Evolutionary conservation across 1,140 invertebrate genomes (phyloP).

Genomic region (Capitella teleta): DNA sequence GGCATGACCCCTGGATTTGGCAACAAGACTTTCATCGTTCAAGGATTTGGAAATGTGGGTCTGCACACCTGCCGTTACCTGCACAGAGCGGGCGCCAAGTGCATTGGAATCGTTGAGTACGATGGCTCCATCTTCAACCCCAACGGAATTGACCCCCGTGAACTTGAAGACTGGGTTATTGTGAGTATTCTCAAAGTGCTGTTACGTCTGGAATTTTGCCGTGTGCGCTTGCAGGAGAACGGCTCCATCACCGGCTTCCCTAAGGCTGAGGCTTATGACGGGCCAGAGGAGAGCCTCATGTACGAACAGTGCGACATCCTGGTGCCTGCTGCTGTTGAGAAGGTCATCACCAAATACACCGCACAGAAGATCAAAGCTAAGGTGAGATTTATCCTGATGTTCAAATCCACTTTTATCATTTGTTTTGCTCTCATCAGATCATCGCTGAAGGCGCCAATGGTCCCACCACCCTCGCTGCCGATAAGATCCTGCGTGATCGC

Average conservation of each 20-base stretch:
- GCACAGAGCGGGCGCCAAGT: slow-evolving; percentile 83
- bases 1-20: slow-evolving; percentile 92
- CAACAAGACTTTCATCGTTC: slow-evolving; percentile 95
- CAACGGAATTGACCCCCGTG: slow-evolving; percentile 90
- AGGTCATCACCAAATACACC: slow-evolving; percentile 89
- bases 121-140: slow-evolving; percentile 87
- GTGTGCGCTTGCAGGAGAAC: slow-evolving; percentile 48
- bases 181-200: slow-evolving; percentile 25
- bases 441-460: slow-evolving; percentile 98
- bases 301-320: slow-evolving; percentile 96
- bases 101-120: slow-evolving; percentile 86
- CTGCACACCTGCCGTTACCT: slow-evolving; percentile 94
- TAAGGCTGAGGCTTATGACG: slow-evolving; percentile 55
- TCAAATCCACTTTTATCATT: too few relatives aligned
- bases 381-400: too few relatives aligned
- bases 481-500: slow-evolving; percentile 84
- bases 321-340: slow-evolving; percentile 92
- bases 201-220: neutral
- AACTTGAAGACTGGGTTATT: slow-evolving; percentile 52
- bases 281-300: slow-evolving; percentile 63
- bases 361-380: slow-evolving; percentile 80
- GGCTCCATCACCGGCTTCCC: slow-evolving; percentile 91
- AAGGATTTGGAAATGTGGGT: slow-evolving; percentile 96
- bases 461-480: slow-evolving; percentile 95
- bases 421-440: slow-evolving; percentile 51